phyloP scores from a whole-genome alignment of 2,797 vertebrate genomes.

The Micrastur ruficollis region DNA sequence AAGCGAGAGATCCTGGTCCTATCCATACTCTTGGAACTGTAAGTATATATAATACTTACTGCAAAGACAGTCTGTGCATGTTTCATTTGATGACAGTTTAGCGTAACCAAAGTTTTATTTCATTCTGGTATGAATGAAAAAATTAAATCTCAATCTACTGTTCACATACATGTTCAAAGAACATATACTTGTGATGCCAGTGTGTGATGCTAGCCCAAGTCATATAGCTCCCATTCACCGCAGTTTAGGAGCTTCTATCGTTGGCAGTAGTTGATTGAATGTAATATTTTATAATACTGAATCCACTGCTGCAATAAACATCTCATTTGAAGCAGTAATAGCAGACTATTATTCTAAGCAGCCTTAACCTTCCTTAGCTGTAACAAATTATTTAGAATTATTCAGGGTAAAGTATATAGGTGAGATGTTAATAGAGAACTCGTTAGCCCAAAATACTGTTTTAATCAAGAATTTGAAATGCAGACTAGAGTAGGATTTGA shows the following conservation, averaged over 20 bases:
- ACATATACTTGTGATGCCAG: background rate
- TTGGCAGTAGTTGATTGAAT: background rate
- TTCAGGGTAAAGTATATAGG: conserved; percentile 24
- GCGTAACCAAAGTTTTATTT: background rate
- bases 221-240: background rate
- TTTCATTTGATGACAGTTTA: background rate
- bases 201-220: background rate
- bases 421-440: conserved; percentile 37
- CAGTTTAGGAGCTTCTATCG: background rate
- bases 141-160: background rate
- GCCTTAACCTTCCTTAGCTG: conserved; percentile 55
- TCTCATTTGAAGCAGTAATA: conserved; percentile 63
- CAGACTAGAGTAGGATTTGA: conserved; percentile 49
- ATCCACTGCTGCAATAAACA: conserved; percentile 47
- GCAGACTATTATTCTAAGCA: conserved; percentile 53
- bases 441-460: conserved; percentile 41
- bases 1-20: background rate
- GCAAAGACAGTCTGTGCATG: background rate
- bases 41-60: background rate
- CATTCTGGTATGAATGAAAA: background rate
- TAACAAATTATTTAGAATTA: conserved; percentile 47
- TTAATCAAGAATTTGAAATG: conserved; percentile 60
- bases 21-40: background rate
- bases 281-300: conserved; percentile 8
- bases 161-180: background rate